Base-by-base conservation (phyloP, 2,888 invertebrate species). In the Kuschelorhynchus macadamiae region DNA sequence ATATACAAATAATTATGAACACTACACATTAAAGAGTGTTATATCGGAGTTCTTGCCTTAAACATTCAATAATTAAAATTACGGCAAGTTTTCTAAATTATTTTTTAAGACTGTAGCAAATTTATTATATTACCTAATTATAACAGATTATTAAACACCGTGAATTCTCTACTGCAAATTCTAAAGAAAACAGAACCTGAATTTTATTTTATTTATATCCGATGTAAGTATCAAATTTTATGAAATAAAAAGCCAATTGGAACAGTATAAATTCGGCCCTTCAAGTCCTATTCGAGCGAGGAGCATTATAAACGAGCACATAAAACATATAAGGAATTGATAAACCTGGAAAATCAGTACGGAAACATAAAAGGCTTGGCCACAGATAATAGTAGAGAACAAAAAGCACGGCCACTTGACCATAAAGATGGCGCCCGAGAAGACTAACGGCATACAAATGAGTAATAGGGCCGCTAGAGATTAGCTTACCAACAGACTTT, bases 361-460 rank as follows among this genome's bases (percentile, higher is more conserved):
- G 59, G 59, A 59, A 66, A 53, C 52, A 46, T 59, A 53, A 66
- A 66, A 59, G 66, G 44, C 59, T 36, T 18, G 59, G 25, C 32
- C 59, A 59, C 50, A 66, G 59, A 66, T 66, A 66, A 66, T 66
- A 17, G 41, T 17, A 36, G 20, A 36, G 57, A 66, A 66, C 65
- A 65, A 65, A 59, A 57, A 65, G 65, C 57, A 65, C 33, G 33
- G 30, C 42, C 66, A 66, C 66, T 66, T 66, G 59, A 60, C 66
- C 66, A 66, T 66, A 66, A 66, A 66, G 66, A 66, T 66, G 67
- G 61, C 60, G 33, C 55, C 55, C 53, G 32, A 21, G 60, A 39
- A 49, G 60, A 42, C 46, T 59, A 59, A 66, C 67, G 41, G 67
- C 60, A 67, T 67, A 67, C 67, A 61, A 67, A 67, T 67, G 53